Conservation (phyloP, 2,888 invertebrate genomes). For the Aethes cnicana region DNA sequence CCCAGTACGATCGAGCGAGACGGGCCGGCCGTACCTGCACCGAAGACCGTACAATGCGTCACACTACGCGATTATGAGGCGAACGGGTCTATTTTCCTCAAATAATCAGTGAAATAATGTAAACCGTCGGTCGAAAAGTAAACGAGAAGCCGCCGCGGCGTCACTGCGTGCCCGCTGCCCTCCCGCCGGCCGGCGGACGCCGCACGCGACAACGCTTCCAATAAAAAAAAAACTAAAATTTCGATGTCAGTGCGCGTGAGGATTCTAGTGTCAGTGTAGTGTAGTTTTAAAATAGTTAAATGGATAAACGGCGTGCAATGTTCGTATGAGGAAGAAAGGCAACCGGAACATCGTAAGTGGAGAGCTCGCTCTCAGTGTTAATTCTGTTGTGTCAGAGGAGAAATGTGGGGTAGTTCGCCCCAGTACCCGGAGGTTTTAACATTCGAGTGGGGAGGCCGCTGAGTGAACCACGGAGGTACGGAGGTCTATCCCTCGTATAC, state of each 20-base stretch:
- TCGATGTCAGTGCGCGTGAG: conserved; percentile 74
- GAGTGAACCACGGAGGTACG: conserved; percentile 75
- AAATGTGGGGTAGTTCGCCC: conserved; percentile 74
- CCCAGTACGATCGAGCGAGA: conserved; percentile 79
- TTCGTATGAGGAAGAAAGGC: conserved; percentile 82
- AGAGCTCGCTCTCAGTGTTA: conserved; percentile 64
- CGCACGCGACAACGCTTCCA: conserved; percentile 81
- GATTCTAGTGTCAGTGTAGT: conserved; percentile 76
- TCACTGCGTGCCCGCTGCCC: conserved; percentile 74
- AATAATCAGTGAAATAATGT: conserved; percentile 80
- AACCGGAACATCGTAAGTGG: conserved; percentile 80
- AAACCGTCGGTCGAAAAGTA: conserved; percentile 83
- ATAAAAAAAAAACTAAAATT: conserved; percentile 64
- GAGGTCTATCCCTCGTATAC: conserved; percentile 77
- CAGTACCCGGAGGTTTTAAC: conserved; percentile 61
- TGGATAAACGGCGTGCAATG: conserved; percentile 81
- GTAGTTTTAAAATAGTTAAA: conserved; percentile 79
- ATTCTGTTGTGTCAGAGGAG: conserved; percentile 65
- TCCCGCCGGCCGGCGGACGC: conserved; percentile 87
- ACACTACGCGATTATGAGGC: conserved; percentile 71
- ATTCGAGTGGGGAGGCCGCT: conserved; percentile 70
- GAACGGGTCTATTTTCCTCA: conserved; percentile 61
- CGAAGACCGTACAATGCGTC: conserved; percentile 55
- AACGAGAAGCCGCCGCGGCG: conserved; percentile 79
- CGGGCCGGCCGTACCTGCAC: conserved; percentile 64